Evolutionary conservation across 2,888 invertebrate species (phyloP).

Genomic region (Coecobrya sp.): DNA sequence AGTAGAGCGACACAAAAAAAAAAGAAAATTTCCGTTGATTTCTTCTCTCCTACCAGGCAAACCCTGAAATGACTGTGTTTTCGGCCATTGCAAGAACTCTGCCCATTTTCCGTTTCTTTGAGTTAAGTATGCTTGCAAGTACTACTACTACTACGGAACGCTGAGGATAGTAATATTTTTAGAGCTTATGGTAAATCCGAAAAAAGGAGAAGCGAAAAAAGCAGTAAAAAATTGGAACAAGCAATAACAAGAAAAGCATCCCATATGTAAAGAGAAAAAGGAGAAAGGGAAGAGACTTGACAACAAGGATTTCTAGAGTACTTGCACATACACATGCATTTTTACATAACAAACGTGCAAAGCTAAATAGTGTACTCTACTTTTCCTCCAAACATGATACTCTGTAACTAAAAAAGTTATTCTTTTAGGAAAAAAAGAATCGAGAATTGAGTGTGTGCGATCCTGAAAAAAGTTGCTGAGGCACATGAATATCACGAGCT

Average conservation of each 20-base stretch:
- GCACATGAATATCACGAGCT: conserved; percentile 18
- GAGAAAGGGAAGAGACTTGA: not conserved
- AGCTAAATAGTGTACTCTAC: not conserved
- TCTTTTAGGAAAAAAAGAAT: not conserved
- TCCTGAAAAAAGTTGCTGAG: not conserved
- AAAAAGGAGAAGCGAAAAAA: not conserved
- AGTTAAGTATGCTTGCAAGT: not conserved
- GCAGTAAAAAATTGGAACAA: not conserved
- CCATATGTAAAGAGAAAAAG: not conserved
- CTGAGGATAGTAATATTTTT: not conserved
- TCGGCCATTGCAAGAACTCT: not conserved
- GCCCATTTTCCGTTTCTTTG: not conserved
- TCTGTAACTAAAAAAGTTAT: conserved; percentile 3
- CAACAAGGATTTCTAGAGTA: conserved; percentile 5
- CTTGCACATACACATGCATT: not conserved
- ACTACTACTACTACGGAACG: not conserved
- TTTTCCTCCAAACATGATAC: not conserved
- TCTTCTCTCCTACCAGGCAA: not conserved
- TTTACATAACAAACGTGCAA: not conserved
- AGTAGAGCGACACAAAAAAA: not conserved
- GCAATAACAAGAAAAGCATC: not conserved
- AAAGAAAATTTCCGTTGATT: conserved; percentile 10
- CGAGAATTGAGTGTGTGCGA: not conserved
- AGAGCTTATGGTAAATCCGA: not conserved
- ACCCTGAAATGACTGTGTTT: not conserved